A percentile compares a stretch with the other conserved stretches of the same genome.
Evolutionary conservation across 2,797 vertebrate genomes (phyloP).

Genomic region (Pipistrellus pygmaeus): DNA sequence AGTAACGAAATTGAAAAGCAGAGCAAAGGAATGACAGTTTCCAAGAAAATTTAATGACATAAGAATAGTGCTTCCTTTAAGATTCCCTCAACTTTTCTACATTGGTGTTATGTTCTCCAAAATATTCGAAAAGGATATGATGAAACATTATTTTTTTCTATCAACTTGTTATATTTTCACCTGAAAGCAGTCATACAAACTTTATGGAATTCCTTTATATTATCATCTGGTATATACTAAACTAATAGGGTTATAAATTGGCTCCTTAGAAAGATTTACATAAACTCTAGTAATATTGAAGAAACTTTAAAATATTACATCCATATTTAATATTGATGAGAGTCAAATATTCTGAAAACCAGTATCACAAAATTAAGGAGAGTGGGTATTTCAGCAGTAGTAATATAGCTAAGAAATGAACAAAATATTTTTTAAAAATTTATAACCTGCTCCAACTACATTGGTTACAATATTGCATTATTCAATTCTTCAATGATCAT

Average conservation of each 20-base stretch:
- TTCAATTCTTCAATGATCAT: background rate
- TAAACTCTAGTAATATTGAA: background rate
- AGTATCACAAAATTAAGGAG: background rate
- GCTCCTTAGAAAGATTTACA: slow-evolving; percentile 28
- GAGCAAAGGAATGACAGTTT: background rate
- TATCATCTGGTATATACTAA: background rate
- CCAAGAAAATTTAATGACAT: background rate
- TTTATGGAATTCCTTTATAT: background rate
- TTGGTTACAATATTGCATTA: background rate
- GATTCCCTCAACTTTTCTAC: background rate
- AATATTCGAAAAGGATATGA: background rate
- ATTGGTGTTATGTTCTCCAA: background rate
- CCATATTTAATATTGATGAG: background rate
- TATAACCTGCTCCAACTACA: background rate
- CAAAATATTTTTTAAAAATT: background rate
- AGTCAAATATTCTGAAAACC: background rate
- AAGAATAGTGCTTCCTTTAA: background rate
- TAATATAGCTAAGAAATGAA: background rate
- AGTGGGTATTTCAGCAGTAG: background rate
- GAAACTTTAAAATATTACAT: background rate
- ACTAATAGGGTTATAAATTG: background rate
- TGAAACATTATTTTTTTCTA: slow-evolving; percentile 6
- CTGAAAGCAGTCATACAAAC: background rate
- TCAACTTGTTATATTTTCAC: slow-evolving; percentile 15
- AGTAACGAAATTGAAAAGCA: slow-evolving; percentile 8